phyloP scores from a whole-genome alignment of 35 echinoderm and acorn worm genomes.

The Holothuria glaberrima region DNA sequence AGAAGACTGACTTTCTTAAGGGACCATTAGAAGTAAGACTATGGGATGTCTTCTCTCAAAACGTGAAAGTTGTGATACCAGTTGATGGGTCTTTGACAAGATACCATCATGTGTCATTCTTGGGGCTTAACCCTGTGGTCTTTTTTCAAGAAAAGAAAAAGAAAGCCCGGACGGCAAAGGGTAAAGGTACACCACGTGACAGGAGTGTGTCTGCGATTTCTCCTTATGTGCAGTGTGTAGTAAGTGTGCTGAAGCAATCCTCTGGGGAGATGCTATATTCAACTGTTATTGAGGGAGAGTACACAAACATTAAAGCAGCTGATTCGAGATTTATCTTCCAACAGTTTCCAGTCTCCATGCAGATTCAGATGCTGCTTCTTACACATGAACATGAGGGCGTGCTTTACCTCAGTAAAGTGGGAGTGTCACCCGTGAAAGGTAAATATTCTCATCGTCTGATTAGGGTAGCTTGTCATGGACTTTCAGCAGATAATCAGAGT shows the following conservation, averaged over 20 bases:
- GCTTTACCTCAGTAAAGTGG: neutral
- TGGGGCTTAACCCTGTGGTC: neutral
- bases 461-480: constrained; percentile 12
- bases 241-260: neutral
- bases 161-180: neutral
- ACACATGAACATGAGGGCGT: neutral
- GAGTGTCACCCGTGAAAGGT: neutral
- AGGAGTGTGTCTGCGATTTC: neutral
- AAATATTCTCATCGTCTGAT: constrained; percentile 24
- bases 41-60: constrained; percentile 20
- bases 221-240: neutral
- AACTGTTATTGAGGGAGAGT: neutral
- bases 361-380: constrained; percentile 7
- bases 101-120: constrained; percentile 7
- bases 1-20: constrained; percentile 33
- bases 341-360: constrained; percentile 36
- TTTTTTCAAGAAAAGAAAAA: constrained; percentile 41
- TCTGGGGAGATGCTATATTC: constrained; percentile 11
- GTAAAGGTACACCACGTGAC: neutral
- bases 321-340: neutral
- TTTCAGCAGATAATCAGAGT: constrained; percentile 32
- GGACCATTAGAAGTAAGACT: constrained; percentile 10
- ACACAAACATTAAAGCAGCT: neutral
- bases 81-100: neutral
- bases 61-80: neutral